phyloP scores from a whole-genome alignment of 2,113 vertebrate species.

The Plecotus auritus region DNA sequence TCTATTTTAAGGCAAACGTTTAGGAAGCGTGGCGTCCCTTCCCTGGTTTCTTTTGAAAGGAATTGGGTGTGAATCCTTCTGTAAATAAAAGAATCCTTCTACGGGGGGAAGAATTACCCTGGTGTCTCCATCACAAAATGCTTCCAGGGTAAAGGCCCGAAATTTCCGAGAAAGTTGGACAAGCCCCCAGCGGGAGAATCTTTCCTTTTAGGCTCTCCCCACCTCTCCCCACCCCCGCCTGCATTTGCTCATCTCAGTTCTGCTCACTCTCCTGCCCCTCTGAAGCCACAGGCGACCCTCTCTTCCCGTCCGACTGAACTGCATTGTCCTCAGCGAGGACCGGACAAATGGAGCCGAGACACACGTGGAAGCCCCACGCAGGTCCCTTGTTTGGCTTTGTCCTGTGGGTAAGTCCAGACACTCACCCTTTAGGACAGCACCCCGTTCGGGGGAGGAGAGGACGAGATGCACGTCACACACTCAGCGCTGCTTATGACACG shows the following conservation, averaged over 20 bases:
- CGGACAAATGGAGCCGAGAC: fast-evolving
- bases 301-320: background rate
- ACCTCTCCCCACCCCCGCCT: fast-evolving
- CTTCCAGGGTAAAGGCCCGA: background rate
- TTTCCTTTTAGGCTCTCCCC: background rate
- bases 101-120: background rate
- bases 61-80: background rate
- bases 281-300: background rate
- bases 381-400: background rate
- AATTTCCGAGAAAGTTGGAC: background rate
- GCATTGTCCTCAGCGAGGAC: background rate
- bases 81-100: background rate
- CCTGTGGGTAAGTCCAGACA: fast-evolving
- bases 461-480: background rate
- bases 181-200: background rate
- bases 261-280: background rate
- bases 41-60: background rate
- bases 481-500: background rate
- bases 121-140: background rate
- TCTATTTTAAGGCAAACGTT: background rate
- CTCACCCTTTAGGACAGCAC: background rate
- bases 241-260: background rate
- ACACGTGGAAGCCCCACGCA: background rate
- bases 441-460: background rate
- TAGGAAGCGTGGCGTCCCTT: background rate